Percentiles rank a stretch among this genome's conserved stretches.
phyloP scores from a whole-genome alignment of 2,113 vertebrate genomes.

The Peucedramus taeniatus region DNA sequence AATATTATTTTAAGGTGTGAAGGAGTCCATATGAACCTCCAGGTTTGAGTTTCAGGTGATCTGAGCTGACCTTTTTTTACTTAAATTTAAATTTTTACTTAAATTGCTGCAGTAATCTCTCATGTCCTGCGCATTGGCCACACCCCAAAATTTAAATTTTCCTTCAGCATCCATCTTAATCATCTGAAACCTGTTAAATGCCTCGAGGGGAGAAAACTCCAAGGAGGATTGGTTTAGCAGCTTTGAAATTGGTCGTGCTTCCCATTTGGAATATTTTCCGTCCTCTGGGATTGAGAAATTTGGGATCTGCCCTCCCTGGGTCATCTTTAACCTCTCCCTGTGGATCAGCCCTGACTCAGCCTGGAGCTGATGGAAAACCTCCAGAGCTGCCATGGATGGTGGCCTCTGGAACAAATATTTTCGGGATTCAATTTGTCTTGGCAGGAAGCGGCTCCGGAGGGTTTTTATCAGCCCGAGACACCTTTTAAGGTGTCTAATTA shows the following conservation, averaged over 20 bases:
- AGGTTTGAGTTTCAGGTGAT: not conserved
- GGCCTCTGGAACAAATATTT: not conserved
- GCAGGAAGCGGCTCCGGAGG: not conserved
- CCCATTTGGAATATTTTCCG: not conserved
- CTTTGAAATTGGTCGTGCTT: not conserved
- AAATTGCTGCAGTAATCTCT: not conserved
- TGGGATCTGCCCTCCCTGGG: not conserved
- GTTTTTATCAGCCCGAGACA: conserved; percentile 24
- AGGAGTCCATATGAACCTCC: not conserved
- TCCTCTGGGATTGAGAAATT: not conserved
- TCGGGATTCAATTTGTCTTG: not conserved
- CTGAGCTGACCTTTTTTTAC: not conserved
- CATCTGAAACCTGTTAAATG: accelerated
- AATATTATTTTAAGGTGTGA: not conserved
- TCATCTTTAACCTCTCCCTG: not conserved
- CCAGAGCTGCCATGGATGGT: not conserved
- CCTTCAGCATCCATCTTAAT: not conserved
- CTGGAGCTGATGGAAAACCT: not conserved
- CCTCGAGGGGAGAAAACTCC: not conserved
- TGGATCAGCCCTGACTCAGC: not conserved
- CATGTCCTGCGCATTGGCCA: accelerated
- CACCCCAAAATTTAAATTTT: not conserved
- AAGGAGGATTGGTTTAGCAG: not conserved
- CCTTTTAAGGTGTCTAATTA: conserved; percentile 36
- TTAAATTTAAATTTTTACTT: not conserved